These are phyloP conservation scores for Octonoba sinensis DNA, from an alignment of 2,888 invertebrate species.

Conservation along the genomic window DNA sequence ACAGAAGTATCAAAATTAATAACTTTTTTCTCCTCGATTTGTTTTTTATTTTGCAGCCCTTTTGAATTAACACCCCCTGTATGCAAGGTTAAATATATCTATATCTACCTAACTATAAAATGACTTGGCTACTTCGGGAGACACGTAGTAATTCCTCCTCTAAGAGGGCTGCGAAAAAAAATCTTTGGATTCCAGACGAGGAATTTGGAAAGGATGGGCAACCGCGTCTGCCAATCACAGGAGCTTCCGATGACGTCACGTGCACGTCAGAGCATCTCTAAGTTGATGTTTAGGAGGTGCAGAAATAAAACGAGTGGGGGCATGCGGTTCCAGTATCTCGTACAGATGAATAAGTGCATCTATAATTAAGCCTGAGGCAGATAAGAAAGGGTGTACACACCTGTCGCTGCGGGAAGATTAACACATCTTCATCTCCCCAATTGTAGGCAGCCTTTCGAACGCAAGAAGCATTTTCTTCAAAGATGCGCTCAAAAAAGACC, in stretches of 20 bases:
- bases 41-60: slow-evolving; percentile 2
- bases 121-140: slow-evolving; percentile 32
- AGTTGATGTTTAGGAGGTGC: slow-evolving; percentile 32
- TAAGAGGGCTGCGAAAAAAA: slow-evolving; percentile 2
- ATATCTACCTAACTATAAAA: slow-evolving; percentile 21
- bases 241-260: slow-evolving; percentile 49
- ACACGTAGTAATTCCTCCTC: slow-evolving; percentile 7
- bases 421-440: too few species aligned
- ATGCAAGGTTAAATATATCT: slow-evolving; percentile 23
- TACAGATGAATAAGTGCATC: too few species aligned
- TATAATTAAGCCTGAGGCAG: too few species aligned
- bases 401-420: too few species aligned
- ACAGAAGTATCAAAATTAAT: slow-evolving; percentile 59
- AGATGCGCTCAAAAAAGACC: too few species aligned
- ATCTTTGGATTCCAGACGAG: slow-evolving; percentile 14
- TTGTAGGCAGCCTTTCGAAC: too few species aligned
- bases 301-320: slow-evolving; percentile 7
- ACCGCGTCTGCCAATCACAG: slow-evolving; percentile 61
- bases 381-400: too few species aligned
- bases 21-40: slow-evolving; percentile 16
- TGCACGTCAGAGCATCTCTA: slow-evolving; percentile 28
- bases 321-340: too few species aligned
- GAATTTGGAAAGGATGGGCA: slow-evolving; percentile 44
- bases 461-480: too few species aligned
- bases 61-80: slow-evolving; percentile 56